Percentiles rank a stretch among this genome's conserved stretches.
Evolutionary conservation across 92 coral and sea anemone genomes (phyloP).

Genomic region (Porites divaricata): DNA sequence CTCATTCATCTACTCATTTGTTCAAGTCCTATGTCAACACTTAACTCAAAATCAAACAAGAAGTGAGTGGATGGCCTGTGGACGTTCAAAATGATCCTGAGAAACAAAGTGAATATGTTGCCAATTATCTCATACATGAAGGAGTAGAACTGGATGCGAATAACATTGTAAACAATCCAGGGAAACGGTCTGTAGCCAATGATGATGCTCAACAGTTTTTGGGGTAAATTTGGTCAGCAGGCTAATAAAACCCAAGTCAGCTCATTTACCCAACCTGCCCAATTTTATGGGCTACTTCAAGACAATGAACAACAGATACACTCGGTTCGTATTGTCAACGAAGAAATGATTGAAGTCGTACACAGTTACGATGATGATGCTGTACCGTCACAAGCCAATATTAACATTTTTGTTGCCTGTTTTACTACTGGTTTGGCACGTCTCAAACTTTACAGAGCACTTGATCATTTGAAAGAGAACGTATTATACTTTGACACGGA

Average conservation of each 20-base stretch:
- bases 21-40: conserved; percentile 5
- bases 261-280: not conserved
- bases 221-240: not conserved
- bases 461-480: not conserved
- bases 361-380: no score
- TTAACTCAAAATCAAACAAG: conserved; percentile 15
- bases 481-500: not conserved
- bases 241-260: not conserved
- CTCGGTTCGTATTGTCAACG: no score
- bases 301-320: no score
- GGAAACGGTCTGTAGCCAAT: conserved; percentile 13
- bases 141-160: not conserved
- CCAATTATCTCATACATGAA: not conserved
- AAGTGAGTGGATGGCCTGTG: conserved; percentile 18
- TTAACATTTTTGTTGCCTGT: not conserved
- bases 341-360: no score
- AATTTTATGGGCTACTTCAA: no score
- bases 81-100: not conserved
- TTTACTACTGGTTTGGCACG: not conserved
- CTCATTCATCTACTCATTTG: not conserved
- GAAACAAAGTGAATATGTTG: not conserved
- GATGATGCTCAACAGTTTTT: not conserved
- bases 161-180: conserved; percentile 3
- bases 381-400: not conserved
- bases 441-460: not conserved